Evolutionary conservation across 2,113 vertebrate species (phyloP).

Genomic region (Oryzias curvinotus): DNA sequence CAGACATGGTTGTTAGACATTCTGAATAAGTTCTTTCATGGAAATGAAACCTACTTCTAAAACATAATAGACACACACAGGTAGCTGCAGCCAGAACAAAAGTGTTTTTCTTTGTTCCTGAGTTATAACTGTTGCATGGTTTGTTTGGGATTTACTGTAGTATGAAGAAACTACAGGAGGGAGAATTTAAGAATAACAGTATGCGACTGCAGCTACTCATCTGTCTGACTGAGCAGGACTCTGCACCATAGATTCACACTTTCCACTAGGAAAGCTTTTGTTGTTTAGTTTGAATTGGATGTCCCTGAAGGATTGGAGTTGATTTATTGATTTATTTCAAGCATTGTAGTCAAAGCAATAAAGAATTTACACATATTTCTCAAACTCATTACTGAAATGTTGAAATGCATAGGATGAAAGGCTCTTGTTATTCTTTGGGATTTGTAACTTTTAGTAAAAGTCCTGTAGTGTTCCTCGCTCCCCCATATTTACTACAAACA

Average conservation of each 20-base stretch:
- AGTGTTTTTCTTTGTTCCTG: conserved; percentile 6
- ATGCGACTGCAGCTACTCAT: background rate
- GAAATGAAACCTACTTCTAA: conserved; percentile 7
- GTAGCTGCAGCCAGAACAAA: background rate
- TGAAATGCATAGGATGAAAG: conserved; percentile 13
- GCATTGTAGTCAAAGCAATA: too few relatives aligned
- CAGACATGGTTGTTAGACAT: conserved; percentile 14
- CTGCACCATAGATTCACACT: conserved; percentile 12
- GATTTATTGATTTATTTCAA: too few relatives aligned
- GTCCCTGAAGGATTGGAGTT: background rate
- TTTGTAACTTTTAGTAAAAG: conserved; percentile 6
- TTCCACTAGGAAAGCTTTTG: conserved; percentile 12
- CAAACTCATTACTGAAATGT: too few relatives aligned
- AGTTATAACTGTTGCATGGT: conserved; percentile 12
- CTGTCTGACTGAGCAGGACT: conserved; percentile 11
- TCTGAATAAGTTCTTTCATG: conserved; percentile 8
- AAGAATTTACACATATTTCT: too few relatives aligned
- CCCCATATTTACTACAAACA: conserved; percentile 33
- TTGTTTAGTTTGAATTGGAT: conserved; percentile 24
- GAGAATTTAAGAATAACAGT: conserved; percentile 20
- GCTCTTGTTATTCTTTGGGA: conserved; percentile 27
- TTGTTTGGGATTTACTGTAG: conserved; percentile 10
- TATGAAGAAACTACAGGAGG: conserved; percentile 3
- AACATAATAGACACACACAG: background rate
- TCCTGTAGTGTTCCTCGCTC: conserved; percentile 13